Percentiles rank a stretch among this genome's conserved stretches.
Evolutionary conservation across 2,888 invertebrate genomes (phyloP).

Genomic region (Gonocerus acuteangulatus): DNA sequence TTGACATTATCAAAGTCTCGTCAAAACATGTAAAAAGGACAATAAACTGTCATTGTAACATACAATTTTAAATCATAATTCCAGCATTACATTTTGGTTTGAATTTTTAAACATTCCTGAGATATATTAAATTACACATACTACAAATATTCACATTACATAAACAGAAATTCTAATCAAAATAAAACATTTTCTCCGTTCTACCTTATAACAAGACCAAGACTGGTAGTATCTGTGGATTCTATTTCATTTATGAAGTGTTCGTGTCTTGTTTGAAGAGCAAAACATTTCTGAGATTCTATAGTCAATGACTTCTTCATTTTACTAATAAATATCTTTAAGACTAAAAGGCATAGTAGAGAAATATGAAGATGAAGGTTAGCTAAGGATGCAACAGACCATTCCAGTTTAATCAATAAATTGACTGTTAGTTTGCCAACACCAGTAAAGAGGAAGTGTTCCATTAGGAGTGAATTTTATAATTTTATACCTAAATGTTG

Average conservation of each 20-base stretch:
- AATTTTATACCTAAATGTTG: conserved; percentile 65
- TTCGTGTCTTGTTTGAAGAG: conserved; percentile 43
- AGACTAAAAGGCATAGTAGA: neutral
- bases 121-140: too few species aligned
- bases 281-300: conserved; percentile 34
- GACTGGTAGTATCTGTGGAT: conserved; percentile 45
- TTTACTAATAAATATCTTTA: neutral
- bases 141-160: too few species aligned
- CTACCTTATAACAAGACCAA: conserved; percentile 47
- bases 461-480: neutral
- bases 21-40: too few species aligned
- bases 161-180: too few species aligned
- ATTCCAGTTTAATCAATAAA: conserved; percentile 32
- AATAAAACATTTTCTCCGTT: too few species aligned
- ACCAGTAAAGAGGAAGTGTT: neutral
- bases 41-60: too few species aligned
- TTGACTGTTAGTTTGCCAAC: conserved; percentile 28
- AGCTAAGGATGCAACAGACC: neutral
- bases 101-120: too few species aligned
- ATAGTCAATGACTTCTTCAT: conserved; percentile 31
- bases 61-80: too few species aligned
- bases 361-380: too few species aligned
- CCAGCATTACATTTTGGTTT: too few species aligned
- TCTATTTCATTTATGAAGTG: conserved; percentile 47
- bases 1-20: too few species aligned